Base-by-base conservation (phyloP, 2,888 invertebrate species). In the Nebria brevicollis region DNA sequence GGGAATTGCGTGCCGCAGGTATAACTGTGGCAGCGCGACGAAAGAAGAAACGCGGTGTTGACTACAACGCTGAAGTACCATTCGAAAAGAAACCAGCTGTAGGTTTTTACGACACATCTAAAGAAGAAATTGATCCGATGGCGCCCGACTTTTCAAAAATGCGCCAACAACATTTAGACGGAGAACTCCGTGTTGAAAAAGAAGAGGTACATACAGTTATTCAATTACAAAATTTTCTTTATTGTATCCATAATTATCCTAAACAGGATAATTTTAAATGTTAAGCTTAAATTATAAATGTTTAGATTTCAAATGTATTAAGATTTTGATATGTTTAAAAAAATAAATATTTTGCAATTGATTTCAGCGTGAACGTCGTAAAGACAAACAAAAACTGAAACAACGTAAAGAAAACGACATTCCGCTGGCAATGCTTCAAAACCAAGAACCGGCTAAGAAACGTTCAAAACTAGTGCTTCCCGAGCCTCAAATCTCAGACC, bases 41-140 rank as follows among this genome's bases (percentile, higher is more conserved):
- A 81, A 94, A 94, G 86, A 94, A 93, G 87, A 94, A 97, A 87
- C 94, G 97, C 11, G 97, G 97, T 0, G 96, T 99, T 4, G 97
- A 99, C 88, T 99, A 99, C 90, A 98, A 98, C 88, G 93, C 95
- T 0, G 99, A 99, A 90, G 95, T 99, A 85, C 98, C 99, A 0
- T 99, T 99, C 89, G 98, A 99, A 87, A 98, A 99, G 90, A 92
- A 93, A 66, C 98, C 98, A 0, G 95, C 97, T 0, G 86, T 94
- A 11, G 99, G 99, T 0, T 99, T 99, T 89, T 97, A 98, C 87
- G 98, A 99, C 88, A 98, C 99, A 0, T 93, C 96, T 0, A 94
- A 93, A 82, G 99, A 99, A 88, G 91, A 92, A 0, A 94, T 97
- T 43, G 97, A 98, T 87, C 96, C 97, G 0, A 92, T 95, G 89